A percentile compares a stretch with the other conserved stretches of the same genome.
These are phyloP conservation scores for Napeogenes sylphis DNA, from an alignment of 2,888 invertebrate species.

Conservation along the genomic window DNA sequence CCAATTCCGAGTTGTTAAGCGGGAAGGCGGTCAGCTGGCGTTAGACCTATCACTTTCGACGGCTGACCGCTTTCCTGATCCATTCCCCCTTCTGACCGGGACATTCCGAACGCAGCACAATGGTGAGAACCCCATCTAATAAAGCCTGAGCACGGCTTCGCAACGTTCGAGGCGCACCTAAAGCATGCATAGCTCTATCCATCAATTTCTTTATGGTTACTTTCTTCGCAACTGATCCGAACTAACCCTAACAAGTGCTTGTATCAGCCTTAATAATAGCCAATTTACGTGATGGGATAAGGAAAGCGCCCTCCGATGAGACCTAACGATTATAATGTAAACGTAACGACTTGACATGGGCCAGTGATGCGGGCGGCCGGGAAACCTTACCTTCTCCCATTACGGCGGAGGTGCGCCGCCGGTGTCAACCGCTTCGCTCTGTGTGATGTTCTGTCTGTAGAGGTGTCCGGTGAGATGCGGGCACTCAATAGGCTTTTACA, in stretches of 20 bases:
- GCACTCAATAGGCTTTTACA: conserved; percentile 58
- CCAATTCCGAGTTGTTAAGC: conserved; percentile 61
- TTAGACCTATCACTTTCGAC: conserved; percentile 46
- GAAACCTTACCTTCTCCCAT: conserved; percentile 78
- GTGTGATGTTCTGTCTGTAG: conserved; percentile 63
- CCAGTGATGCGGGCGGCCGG: conserved; percentile 74
- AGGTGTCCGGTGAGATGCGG: conserved; percentile 55
- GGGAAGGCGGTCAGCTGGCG: conserved; percentile 53
- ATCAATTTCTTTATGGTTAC: conserved; percentile 53
- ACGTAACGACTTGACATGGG: conserved; percentile 52
- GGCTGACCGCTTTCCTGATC: conserved; percentile 53
- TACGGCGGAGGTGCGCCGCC: conserved; percentile 78
- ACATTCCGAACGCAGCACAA: conserved; percentile 67
- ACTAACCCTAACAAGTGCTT: conserved; percentile 72
- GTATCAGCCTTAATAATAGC: conserved; percentile 67
- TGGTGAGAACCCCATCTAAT: conserved; percentile 75
- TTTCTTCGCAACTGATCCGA: conserved; percentile 68
- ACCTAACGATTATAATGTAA: conserved; percentile 48
- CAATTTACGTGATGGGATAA: conserved; percentile 82
- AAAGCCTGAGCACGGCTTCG: conserved; percentile 73
- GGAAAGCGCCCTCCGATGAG: conserved; percentile 83
- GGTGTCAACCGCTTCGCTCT: conserved; percentile 69
- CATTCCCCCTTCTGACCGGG: conserved; percentile 58
- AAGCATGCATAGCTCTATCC: conserved; percentile 52
- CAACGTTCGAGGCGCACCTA: conserved; percentile 69